A percentile compares a stretch with the other conserved stretches of the same genome.
phyloP scores from a whole-genome alignment of 1,140 invertebrate genomes.

The Physella acuta region DNA sequence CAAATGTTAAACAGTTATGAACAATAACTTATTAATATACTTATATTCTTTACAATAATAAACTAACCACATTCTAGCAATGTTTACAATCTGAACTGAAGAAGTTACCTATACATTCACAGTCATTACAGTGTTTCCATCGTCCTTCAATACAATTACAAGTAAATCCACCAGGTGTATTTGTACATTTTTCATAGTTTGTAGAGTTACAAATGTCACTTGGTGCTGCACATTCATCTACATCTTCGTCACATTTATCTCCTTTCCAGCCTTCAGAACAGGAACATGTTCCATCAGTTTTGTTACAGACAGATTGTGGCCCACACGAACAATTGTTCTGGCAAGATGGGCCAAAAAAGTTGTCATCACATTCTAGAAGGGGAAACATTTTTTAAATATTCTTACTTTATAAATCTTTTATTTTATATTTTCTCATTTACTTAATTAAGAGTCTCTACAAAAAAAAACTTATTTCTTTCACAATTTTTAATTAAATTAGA shows the following conservation, averaged over 20 bases:
- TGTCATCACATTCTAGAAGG: background rate
- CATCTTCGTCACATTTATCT: background rate
- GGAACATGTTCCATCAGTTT: background rate
- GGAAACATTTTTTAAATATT: too few relatives aligned
- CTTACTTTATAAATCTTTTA: too few relatives aligned
- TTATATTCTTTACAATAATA: too few relatives aligned
- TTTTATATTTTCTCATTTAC: too few relatives aligned
- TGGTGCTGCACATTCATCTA: background rate
- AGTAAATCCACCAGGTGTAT: background rate
- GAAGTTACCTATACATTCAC: background rate
- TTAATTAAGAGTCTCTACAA: too few relatives aligned
- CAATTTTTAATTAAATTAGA: too few relatives aligned
- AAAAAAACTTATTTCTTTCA: too few relatives aligned
- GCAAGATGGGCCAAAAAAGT: background rate
- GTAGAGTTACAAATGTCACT: background rate
- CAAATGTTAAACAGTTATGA: too few relatives aligned
- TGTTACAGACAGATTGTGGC: background rate
- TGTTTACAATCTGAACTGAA: too few relatives aligned
- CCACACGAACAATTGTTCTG: background rate
- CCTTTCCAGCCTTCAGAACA: background rate
- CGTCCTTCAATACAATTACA: background rate
- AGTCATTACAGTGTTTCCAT: background rate
- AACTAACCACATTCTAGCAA: too few relatives aligned
- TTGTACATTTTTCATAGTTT: background rate
- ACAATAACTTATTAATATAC: too few relatives aligned